These are phyloP conservation scores for Mycetomoellerius zeteki DNA, from an alignment of 1,140 invertebrate genomes.

Conservation along the genomic window DNA sequence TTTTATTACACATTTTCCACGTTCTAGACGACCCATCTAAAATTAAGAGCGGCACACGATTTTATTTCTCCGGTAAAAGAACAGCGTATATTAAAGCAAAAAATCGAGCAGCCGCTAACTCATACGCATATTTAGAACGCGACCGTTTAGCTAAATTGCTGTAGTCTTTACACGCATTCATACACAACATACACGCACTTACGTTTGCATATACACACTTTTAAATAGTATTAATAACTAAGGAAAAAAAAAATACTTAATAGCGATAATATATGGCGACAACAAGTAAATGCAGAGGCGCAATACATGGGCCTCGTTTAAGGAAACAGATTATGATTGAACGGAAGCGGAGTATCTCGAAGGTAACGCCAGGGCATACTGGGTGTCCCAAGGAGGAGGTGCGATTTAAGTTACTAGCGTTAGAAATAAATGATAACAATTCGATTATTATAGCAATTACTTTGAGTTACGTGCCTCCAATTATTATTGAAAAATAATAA, in stretches of 20 bases:
- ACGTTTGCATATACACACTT: conserved; percentile 17
- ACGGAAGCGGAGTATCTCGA: conserved; percentile 54
- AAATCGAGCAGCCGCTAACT: conserved; percentile 24
- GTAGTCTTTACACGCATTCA: conserved; percentile 69
- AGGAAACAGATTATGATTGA: conserved; percentile 44
- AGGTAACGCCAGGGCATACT: conserved; percentile 24
- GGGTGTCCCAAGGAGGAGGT: conserved; percentile 33
- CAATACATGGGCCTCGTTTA: conserved; percentile 37
- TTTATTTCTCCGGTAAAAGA: conserved; percentile 18
- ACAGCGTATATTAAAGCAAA: conserved; percentile 17
- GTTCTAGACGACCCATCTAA: conserved; percentile 22
- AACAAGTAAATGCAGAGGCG: conserved; percentile 72
- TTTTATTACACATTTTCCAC: conserved; percentile 70
- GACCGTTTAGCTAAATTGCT: conserved; percentile 68
- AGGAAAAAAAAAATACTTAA: conserved; percentile 68
- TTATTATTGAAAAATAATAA: conserved; percentile 25
- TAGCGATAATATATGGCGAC: conserved; percentile 57
- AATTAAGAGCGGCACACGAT: conserved; percentile 3
- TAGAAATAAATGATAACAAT: conserved; percentile 23
- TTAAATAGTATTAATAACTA: conserved; percentile 68
- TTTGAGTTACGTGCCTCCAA: neutral
- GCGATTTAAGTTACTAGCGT: conserved; percentile 3
- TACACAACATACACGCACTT: conserved; percentile 33
- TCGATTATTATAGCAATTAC: conserved; percentile 3
- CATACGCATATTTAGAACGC: conserved; percentile 14